Base-by-base conservation (phyloP, 2,888 invertebrate genomes). In the Pseudococcus viburni region DNA sequence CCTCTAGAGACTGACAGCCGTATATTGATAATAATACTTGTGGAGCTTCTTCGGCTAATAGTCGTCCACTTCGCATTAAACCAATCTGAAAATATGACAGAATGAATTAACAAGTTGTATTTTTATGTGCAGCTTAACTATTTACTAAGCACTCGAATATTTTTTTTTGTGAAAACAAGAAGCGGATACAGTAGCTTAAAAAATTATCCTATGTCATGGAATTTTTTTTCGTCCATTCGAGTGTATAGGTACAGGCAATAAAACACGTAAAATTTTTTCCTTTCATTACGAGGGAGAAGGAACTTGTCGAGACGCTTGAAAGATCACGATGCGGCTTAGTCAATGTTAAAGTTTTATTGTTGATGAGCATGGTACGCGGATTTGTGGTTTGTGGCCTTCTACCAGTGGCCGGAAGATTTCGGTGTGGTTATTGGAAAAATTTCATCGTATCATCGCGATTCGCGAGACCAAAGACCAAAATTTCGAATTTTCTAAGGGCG, bases 31-130 rank as follows among this genome's bases (percentile, higher is more conserved):
- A 93, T 77, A 98, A 93, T 17, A 95, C 94, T 90, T 95, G 95
- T 0, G 98, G 98, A 17, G 95, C 96, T 92, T 97, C 96, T 92
- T 98, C 98, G 0, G 98, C 98, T 90, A 98, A 92, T 85, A 98
- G 93, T 88, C 96, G 94, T 0, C 98, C 98, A 91, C 96, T 96
- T 90, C 98, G 93, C 98, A 98, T 98, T 90, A 98, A 93, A 89
- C 98, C 98, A 91, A 98, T 98, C 97, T 97, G 55, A 42, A 42
- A 85, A 46, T 22, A 68, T 26, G 59, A 19, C 55, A 64, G 19
- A 22, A 22, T 22, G 22, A 64, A 15, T 64, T 64, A 64, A 11
- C 19, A 22, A 6, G 22, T 2, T 19, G 15, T n/a, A 5, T 59
- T 59, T 59, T 77, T 77, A 42, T n/a, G n/a, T 80, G 80, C 46